Evolutionary conservation across 2,888 invertebrate species (phyloP), one percentile per base, ranked within the genome.

Genomic region (Theodoxus fluviatilis): DNA sequence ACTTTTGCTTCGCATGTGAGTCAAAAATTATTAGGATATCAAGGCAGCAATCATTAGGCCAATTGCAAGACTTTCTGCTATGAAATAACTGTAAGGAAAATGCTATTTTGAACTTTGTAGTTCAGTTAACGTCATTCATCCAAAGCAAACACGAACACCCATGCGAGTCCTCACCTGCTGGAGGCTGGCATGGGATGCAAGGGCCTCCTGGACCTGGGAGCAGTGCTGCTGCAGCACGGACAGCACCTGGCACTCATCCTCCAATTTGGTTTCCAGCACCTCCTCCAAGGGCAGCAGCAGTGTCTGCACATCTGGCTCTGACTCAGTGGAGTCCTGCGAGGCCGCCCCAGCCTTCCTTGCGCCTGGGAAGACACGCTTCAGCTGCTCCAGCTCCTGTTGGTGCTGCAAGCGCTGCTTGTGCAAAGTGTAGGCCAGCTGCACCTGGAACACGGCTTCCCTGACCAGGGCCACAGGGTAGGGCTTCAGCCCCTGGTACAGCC

Each of bases 401-500:
- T 83, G 80, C 37, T 79, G 74, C 59, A 83, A 69, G 69, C 80
- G 80, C 66, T 79, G 73, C 72, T 83, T 83, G 68, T 79, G 80
- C 67, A 80, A 78, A 55, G 78, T 80, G 68, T 85, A 84, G 2
- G 81, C 80, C 69, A 88, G 78, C 38, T 87, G 91, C 0, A 94
- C 93, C 72, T 92, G 90, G 49, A 91, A 91, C 91, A 92, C 93
- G 4, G 93, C 93, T 80, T 92, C 92, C 38, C 93, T 91, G 28
- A 93, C 91, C 43, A 92, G 90, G 69, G 91, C 91, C 77, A 92
- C 92, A 69, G 81, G 78, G 77, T 81, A 78, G 9, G 74, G 73
- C 43, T 77, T 74, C 67, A 80, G 72, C 31, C 76, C 76, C 52
- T 76, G 72, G n/a, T 78, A 76, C 66, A 77, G 77, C 1, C 73